A percentile compares a stretch with the other conserved stretches of the same genome.
Conservation (phyloP, 1,140 invertebrate genomes). For the Bombus sylvicola region DNA sequence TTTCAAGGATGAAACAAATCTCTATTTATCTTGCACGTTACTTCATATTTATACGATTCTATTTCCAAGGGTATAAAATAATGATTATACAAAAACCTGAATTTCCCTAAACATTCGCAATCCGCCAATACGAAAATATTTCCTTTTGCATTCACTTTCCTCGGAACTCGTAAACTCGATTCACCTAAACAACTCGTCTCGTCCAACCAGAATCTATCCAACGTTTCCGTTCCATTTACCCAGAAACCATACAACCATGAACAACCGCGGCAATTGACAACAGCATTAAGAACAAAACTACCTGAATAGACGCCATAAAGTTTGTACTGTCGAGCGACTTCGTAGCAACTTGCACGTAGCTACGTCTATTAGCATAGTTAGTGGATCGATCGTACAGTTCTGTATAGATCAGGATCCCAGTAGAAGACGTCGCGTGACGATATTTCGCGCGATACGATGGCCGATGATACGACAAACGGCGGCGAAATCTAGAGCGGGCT, state of each 20-base stretch:
- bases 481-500: not conserved
- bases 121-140: no score
- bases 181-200: no score
- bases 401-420: not conserved
- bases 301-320: not conserved
- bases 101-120: no score
- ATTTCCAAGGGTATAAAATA: no score
- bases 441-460: conserved; percentile 1
- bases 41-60: no score
- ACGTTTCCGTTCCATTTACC: not conserved
- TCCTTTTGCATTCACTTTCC: not conserved
- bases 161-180: no score
- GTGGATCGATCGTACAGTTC: not conserved
- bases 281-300: not conserved
- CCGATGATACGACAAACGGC: not conserved
- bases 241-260: not conserved
- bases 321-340: not conserved
- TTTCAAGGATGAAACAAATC: no score
- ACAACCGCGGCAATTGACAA: not conserved
- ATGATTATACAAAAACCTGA: no score
- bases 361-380: not conserved
- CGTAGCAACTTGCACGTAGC: not conserved
- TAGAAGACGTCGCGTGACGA: not conserved
- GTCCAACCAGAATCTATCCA: not conserved
- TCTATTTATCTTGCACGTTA: no score